These are phyloP conservation scores for Pelagia noctiluca DNA, from an alignment of 30 jellyfish, hydroid and myxozoan species.

Conservation along the genomic window DNA sequence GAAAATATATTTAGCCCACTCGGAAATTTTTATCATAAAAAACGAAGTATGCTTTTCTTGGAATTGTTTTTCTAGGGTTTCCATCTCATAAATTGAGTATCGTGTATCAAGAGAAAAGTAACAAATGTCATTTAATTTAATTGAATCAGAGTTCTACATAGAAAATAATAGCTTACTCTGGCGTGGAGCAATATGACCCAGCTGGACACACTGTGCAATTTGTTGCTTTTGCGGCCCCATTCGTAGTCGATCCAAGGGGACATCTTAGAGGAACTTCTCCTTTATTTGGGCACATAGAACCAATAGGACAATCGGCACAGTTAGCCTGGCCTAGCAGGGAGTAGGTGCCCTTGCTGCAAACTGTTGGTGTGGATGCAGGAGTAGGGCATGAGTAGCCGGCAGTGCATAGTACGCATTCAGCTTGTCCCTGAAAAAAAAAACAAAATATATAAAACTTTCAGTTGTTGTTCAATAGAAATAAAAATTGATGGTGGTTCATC, in stretches of 20 bases:
- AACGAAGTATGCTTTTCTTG: too few relatives aligned
- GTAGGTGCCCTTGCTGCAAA: constrained; percentile 67
- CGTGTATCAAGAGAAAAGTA: too few relatives aligned
- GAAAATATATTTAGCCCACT: too few relatives aligned
- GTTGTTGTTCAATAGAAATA: not conserved
- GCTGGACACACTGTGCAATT: constrained; percentile 88
- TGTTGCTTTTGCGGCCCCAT: constrained; percentile 69
- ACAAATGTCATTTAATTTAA: too few relatives aligned
- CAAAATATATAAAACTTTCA: not conserved
- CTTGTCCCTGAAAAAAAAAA: constrained; percentile 53
- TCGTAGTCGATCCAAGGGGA: constrained; percentile 91
- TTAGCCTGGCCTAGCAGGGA: constrained; percentile 62
- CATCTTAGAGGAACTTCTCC: constrained; percentile 74
- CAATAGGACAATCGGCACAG: constrained; percentile 78
- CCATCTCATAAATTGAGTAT: too few relatives aligned
- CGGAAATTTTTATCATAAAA: too few relatives aligned
- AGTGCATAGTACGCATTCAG: constrained; percentile 73
- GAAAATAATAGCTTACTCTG: constrained; percentile 80
- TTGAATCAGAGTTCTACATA: too few relatives aligned
- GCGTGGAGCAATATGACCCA: constrained; percentile 81
- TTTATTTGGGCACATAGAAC: constrained; percentile 83
- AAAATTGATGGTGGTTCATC: not conserved
- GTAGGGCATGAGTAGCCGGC: constrained; percentile 80
- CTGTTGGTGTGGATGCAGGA: constrained; percentile 53
- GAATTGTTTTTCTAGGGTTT: too few relatives aligned